Percentiles rank a stretch among this genome's conserved stretches.
phyloP scores from a whole-genome alignment of 2,113 vertebrate genomes.

The Myrmecophaga tridactyla region DNA sequence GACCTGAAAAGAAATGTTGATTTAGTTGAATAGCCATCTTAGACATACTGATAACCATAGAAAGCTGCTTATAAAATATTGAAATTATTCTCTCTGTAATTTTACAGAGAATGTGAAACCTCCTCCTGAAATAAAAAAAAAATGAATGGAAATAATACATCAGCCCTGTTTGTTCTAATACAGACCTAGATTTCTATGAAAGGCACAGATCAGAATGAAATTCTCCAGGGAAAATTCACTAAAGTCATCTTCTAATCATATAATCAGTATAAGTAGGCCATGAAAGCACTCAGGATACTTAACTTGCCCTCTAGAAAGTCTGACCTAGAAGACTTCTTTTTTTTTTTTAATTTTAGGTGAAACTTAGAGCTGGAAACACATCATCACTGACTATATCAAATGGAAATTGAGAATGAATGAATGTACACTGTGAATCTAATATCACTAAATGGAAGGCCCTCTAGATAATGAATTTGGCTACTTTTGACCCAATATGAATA shows the following conservation, averaged over 20 bases:
- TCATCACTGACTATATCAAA: background rate
- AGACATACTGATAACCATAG: background rate
- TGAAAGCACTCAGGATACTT: slow-evolving; percentile 33
- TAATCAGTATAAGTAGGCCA: slow-evolving; percentile 49
- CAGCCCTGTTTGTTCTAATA: background rate
- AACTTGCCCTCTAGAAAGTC: background rate
- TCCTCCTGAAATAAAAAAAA: background rate
- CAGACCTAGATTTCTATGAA: background rate
- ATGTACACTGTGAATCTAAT: background rate
- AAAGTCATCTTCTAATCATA: slow-evolving; percentile 40
- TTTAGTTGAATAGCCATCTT: slow-evolving; percentile 22
- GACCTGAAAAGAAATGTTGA: background rate
- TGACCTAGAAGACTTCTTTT: slow-evolving; percentile 40
- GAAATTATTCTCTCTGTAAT: background rate
- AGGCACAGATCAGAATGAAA: background rate
- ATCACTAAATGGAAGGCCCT: background rate
- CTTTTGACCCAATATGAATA: background rate
- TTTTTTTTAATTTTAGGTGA: background rate
- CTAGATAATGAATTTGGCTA: slow-evolving; percentile 1
- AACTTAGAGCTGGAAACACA: background rate
- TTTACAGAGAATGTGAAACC: background rate
- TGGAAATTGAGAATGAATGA: slow-evolving; percentile 10
- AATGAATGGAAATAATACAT: background rate
- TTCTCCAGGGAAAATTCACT: background rate
- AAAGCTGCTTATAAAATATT: background rate